Conservation (phyloP, 1,140 invertebrate genomes). For the Drosophila santomea region DNA sequence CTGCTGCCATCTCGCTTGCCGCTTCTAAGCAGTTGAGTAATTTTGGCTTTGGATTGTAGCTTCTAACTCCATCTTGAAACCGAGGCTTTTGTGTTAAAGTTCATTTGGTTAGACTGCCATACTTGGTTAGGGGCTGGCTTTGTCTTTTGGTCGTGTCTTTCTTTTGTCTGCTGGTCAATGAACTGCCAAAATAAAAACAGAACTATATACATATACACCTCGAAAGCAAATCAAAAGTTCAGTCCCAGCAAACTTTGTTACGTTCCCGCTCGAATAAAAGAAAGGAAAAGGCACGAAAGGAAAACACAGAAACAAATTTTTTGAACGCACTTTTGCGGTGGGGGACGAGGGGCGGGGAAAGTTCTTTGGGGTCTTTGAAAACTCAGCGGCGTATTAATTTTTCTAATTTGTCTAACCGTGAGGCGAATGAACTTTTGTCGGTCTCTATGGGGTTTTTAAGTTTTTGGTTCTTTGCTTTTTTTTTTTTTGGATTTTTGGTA, state of each 20-base stretch:
- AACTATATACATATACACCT: conserved; percentile 35
- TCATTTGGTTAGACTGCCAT: conserved; percentile 63
- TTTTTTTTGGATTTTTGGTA: conserved; percentile 41
- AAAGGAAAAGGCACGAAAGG: conserved; percentile 43
- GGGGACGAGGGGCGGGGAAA: background rate
- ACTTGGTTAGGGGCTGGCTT: conserved; percentile 25
- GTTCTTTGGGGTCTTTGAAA: conserved; percentile 46
- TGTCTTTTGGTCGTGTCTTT: conserved; percentile 26
- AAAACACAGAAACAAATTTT: conserved; percentile 47
- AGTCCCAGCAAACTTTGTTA: conserved; percentile 60
- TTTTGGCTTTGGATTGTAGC: conserved; percentile 27
- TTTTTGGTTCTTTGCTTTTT: conserved; percentile 35
- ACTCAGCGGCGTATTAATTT: conserved; percentile 76
- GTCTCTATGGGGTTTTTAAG: conserved; percentile 42
- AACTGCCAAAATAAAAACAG: conserved; percentile 70
- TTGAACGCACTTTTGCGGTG: conserved; percentile 60
- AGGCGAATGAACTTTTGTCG: conserved; percentile 75
- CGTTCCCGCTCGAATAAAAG: conserved; percentile 72
- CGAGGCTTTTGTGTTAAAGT: conserved; percentile 69
- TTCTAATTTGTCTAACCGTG: conserved; percentile 77
- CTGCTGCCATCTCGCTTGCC: conserved; percentile 1
- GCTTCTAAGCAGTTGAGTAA: conserved; percentile 32
- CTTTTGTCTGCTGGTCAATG: conserved; percentile 77
- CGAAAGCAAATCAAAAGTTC: conserved; percentile 78
- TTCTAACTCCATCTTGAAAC: conserved; percentile 39